Base-by-base conservation (phyloP, 2,113 vertebrate species). In the Dolichallabes microphthalmus region DNA sequence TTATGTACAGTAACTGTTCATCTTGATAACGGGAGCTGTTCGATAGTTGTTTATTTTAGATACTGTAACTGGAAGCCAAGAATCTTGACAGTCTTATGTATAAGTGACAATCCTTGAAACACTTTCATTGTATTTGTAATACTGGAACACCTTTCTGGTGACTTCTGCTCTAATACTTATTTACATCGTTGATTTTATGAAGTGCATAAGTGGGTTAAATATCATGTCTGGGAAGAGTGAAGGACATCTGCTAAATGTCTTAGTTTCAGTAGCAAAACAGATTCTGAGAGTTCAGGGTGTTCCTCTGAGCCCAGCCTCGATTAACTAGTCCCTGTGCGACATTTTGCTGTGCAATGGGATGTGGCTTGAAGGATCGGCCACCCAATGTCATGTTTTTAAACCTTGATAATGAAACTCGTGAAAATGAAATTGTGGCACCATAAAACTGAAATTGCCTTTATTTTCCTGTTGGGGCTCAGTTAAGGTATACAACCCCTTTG, bases 41-140 rank as follows among this genome's bases (percentile, higher is more conserved):
- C 90, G 89, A 92, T 85, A 58, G 63, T 84, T 73, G 92, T 93
- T 94, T 94, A 89, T 92, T 90, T 93, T 93, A 89, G 90, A 89
- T 87, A n/a, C n/a, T n/a, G n/a, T n/a, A 52, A 71, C 82, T 60
- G 25, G 7, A 84, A 88, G 89, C 89, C 91, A 92, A 90, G 87
- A 86, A 89, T 88, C 86, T 87, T 83, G 89, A 86, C n/a, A 6
- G n/a, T 89, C 80, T 79, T 80, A 86, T 89, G 50, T 89, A 86
- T 88, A 79, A 76, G 73, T 55, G 52, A 60, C 14, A 11, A 32
- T 60, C 5, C 30, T 25, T 3, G 4, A 45, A 57, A 17, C 12
- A 53, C 15, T 27, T 27, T 57, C 30, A 35, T 35, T 60, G 55
- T 22, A 75, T 17, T 27, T 79, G 1, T 25, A 22, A 7, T 25